phyloP scores from a whole-genome alignment of 2,888 invertebrate species.

The Stictocephala bisonia region DNA sequence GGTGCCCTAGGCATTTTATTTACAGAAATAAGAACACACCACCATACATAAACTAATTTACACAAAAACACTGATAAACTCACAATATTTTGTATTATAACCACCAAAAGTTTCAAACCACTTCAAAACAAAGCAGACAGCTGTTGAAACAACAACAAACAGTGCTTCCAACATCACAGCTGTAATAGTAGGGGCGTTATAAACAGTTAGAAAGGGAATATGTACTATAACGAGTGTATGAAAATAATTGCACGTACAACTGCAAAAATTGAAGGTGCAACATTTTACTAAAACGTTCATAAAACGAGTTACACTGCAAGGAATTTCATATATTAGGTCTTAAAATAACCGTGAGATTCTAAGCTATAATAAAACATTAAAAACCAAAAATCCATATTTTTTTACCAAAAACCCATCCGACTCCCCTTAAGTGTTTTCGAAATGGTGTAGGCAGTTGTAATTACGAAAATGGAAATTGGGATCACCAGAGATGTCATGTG shows the following conservation, averaged over 20 bases:
- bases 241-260: constrained; percentile 1
- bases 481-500: too few relatives aligned
- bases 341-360: too few relatives aligned
- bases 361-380: too few relatives aligned
- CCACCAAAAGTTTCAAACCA: background rate
- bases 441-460: too few relatives aligned
- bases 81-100: constrained; percentile 36
- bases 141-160: constrained; percentile 18
- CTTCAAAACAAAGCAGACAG: constrained; percentile 11
- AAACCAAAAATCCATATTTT: too few relatives aligned
- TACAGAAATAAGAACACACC: background rate
- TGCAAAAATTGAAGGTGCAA: constrained; percentile 23
- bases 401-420: too few relatives aligned
- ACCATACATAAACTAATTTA: constrained; percentile 22
- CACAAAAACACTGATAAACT: constrained; percentile 24
- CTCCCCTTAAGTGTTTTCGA: too few relatives aligned
- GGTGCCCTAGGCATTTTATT: constrained; percentile 24
- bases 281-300: too few relatives aligned
- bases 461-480: too few relatives aligned
- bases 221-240: constrained; percentile 38
- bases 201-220: constrained; percentile 20
- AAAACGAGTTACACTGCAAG: too few relatives aligned
- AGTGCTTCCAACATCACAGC: constrained; percentile 22
- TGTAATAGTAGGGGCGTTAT: too few relatives aligned
- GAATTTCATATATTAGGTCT: too few relatives aligned